Evolutionary conservation across 1,140 invertebrate species (phyloP), one percentile per base, ranked within the genome.

Genomic region (Leptonema lineaticorne): DNA sequence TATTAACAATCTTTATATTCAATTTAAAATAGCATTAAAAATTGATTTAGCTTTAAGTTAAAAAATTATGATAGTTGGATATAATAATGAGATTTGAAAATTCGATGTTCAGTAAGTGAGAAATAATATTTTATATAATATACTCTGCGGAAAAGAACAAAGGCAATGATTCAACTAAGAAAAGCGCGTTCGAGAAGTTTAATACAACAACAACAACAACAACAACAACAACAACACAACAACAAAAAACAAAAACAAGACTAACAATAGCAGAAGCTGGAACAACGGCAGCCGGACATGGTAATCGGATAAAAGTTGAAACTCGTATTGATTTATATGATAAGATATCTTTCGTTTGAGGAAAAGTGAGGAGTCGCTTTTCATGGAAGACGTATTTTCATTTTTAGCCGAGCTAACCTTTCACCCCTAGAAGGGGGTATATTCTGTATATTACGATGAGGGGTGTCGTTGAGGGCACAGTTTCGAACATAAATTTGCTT

Each of bases 231-330:
- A n/a, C n/a, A n/a, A n/a, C n/a, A n/a, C n/a, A n/a, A n/a, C n/a
- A n/a, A n/a, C n/a, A n/a, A n/a, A n/a, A n/a, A n/a, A n/a, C n/a
- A n/a, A 37, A 7, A 37, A 7, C 33, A n/a, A 37, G 7, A n/a
- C n/a, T 37, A 8, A 37, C 33, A n/a, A 7, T 37, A 7, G n/a
- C n/a, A 8, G 33, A 37, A 37, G 7, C 7, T 37, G 33, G n/a
- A 37, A n/a, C n/a, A n/a, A 16, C 37, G 37, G 37, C 37, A 9
- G 37, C 37, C 11, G 37, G 37, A 41, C n/a, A 53, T 53, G 48
- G 24, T 53, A 53, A 53, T 53, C 18, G 24, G 48, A 53, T 53
- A 53, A 53, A 53, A 53, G 48, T 53, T 53, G 48, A 53, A 53
- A 53, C 24, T 53, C 48, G 48, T 53, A 53, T 57, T 28, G 53